These are phyloP conservation scores for Dermatemys mawii DNA, from an alignment of 2,113 vertebrate species.

Conservation along the genomic window DNA sequence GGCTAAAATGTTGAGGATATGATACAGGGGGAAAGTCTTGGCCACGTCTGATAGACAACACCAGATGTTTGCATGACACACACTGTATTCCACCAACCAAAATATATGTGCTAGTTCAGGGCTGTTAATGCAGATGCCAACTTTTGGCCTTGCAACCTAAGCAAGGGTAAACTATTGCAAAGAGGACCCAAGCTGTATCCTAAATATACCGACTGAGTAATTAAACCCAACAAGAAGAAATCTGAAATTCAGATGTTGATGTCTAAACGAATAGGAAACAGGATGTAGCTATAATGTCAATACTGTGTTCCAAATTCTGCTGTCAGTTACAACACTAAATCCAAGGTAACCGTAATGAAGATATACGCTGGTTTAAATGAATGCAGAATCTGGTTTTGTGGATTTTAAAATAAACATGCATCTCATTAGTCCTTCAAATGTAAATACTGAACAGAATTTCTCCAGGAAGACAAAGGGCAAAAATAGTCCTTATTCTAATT, in stretches of 20 bases:
- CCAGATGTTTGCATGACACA: neutral
- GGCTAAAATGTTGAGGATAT: neutral
- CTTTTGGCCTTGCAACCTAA: neutral
- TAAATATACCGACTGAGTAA: neutral
- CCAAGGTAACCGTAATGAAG: neutral
- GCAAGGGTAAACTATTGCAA: neutral
- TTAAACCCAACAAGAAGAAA: constrained; percentile 1
- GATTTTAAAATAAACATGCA: constrained; percentile 49
- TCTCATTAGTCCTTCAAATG: constrained; percentile 18
- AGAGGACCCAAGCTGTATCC: neutral
- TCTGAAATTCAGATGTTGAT: constrained; percentile 64
- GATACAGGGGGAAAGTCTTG: constrained; percentile 6
- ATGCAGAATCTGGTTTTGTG: neutral
- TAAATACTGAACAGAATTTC: constrained; percentile 42
- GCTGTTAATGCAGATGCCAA: neutral
- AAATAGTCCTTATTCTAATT: neutral
- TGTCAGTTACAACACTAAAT: neutral
- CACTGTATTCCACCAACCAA: neutral
- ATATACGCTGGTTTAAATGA: neutral
- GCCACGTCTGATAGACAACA: neutral
- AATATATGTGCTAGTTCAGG: neutral
- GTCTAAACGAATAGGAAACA: constrained; percentile 48
- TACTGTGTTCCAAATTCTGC: neutral
- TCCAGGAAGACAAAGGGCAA: constrained; percentile 1
- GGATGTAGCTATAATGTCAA: neutral